phyloP scores from a whole-genome alignment of 2,113 vertebrate genomes.

The Elaphurus davidianus region DNA sequence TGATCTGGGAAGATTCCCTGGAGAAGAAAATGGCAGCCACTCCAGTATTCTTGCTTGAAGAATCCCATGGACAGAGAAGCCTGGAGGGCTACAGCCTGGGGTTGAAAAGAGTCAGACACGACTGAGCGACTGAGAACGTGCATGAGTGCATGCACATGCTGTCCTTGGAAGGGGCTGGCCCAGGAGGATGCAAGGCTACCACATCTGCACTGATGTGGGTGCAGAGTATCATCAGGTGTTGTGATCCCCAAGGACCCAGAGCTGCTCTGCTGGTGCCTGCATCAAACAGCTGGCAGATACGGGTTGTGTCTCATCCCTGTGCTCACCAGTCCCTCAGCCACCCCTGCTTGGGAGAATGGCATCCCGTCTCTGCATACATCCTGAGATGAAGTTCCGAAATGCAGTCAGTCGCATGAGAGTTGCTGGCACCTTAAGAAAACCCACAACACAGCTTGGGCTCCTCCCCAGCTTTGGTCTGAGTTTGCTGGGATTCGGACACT shows the following conservation, averaged over 20 bases:
- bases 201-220: not conserved
- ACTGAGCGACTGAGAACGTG: not conserved
- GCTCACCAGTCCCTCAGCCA: fast-evolving
- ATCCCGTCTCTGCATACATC: fast-evolving
- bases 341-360: fast-evolving
- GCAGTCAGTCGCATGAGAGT: too few relatives aligned
- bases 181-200: not conserved
- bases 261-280: fast-evolving
- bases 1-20: not conserved
- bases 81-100: not conserved
- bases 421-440: too few relatives aligned
- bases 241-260: not conserved
- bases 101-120: not conserved
- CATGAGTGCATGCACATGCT: not conserved
- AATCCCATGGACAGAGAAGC: not conserved
- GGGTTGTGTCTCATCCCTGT: fast-evolving
- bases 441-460: fast-evolving
- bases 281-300: fast-evolving
- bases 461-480: too few relatives aligned
- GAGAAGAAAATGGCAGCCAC: not conserved
- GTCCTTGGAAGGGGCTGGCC: fast-evolving
- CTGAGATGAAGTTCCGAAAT: fast-evolving
- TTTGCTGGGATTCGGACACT: not conserved
- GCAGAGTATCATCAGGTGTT: fast-evolving
- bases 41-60: not conserved